These are phyloP conservation scores for Pterocles orientalis DNA, from an alignment of 2,113 vertebrate species.

Conservation along the genomic window DNA sequence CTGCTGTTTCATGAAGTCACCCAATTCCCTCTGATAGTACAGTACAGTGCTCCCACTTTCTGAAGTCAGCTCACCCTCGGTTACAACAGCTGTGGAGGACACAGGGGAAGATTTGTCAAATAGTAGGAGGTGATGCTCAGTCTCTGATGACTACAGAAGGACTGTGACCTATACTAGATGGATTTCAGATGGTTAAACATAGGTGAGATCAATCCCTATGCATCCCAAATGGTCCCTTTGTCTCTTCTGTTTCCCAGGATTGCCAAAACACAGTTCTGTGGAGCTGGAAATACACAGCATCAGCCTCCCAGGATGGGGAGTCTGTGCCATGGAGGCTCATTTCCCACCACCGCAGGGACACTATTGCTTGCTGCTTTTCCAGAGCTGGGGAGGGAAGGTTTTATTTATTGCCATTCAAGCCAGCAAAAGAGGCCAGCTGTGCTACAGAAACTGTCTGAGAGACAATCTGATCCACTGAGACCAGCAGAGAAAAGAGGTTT, in stretches of 20 bases:
- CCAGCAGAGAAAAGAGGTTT: not conserved
- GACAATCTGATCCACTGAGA: not conserved
- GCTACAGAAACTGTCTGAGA: not conserved
- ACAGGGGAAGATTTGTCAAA: not conserved
- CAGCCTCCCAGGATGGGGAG: not conserved
- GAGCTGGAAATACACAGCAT: not conserved
- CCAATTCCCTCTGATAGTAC: not conserved
- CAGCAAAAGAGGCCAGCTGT: not conserved
- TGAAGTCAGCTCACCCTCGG: not conserved
- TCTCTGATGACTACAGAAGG: not conserved
- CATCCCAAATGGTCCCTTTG: not conserved
- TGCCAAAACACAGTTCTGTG: not conserved
- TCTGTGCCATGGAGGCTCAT: not conserved
- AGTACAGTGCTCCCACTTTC: not conserved
- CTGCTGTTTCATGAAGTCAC: not conserved
- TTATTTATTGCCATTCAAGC: not conserved
- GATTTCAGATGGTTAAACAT: not conserved
- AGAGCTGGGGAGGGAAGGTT: not conserved
- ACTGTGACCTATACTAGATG: not conserved
- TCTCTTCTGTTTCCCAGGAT: not conserved
- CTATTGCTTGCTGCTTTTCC: not conserved
- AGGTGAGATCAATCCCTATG: not conserved
- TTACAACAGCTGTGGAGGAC: not conserved
- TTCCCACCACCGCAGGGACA: not conserved
- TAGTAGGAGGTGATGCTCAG: not conserved